Percentiles rank a stretch among this genome's conserved stretches.
Conservation (phyloP, 2,888 invertebrate species). For the Trissolcus brochymenae region DNA sequence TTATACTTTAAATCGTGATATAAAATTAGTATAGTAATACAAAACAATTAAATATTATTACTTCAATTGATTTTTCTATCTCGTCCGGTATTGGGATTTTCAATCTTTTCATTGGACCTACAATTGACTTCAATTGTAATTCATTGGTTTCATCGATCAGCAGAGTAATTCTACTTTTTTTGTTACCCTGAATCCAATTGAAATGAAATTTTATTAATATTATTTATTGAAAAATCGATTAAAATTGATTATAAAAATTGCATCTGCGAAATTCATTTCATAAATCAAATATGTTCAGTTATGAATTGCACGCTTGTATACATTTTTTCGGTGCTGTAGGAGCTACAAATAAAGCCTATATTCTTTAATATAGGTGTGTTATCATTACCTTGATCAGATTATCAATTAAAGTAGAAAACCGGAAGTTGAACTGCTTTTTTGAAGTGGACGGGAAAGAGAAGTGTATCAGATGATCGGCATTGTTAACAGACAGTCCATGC, state of each 20-base stretch:
- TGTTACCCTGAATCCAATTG: constrained; percentile 43
- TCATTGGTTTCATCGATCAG: constrained; percentile 80
- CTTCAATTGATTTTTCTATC: constrained; percentile 66
- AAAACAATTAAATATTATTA: constrained; percentile 17
- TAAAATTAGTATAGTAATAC: neutral
- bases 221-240: neutral
- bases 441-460: constrained; percentile 83
- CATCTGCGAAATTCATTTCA: no score
- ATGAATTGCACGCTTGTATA: no score
- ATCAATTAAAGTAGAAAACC: constrained; percentile 83
- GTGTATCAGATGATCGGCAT: constrained; percentile 84
- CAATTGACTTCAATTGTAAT: constrained; percentile 80
- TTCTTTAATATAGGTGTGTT: no score
- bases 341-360: no score
- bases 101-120: constrained; percentile 79
- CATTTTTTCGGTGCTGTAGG: no score
- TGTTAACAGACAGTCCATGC: constrained; percentile 80
- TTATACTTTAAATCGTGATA: constrained; percentile 3
- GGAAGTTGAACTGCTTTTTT: constrained; percentile 81
- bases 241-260: no score
- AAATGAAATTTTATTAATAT: neutral
- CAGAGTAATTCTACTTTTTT: constrained; percentile 76
- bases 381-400: constrained; percentile 77
- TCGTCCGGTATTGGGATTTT: constrained; percentile 65
- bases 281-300: no score